A percentile compares a stretch with the other conserved stretches of the same genome.
These are phyloP conservation scores for Clarias magur DNA, from an alignment of 2,113 vertebrate genomes.

Conservation along the genomic window DNA sequence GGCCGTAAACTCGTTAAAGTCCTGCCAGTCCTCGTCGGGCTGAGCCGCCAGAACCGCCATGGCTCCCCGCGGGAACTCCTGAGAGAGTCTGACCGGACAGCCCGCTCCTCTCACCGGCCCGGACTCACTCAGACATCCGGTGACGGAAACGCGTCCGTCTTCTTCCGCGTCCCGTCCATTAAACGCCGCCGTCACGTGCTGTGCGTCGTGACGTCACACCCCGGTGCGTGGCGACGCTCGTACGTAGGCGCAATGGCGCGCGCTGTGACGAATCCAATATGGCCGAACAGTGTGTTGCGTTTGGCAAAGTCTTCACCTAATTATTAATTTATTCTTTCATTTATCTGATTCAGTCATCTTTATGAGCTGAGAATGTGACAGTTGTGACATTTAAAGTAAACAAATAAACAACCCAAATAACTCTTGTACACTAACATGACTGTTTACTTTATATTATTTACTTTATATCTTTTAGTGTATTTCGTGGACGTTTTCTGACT, in stretches of 20 bases:
- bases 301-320: not conserved
- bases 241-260: not conserved
- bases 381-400: not conserved
- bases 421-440: not conserved
- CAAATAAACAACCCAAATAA: not conserved
- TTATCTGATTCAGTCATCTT: not conserved
- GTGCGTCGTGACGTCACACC: conserved; percentile 7
- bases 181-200: not conserved
- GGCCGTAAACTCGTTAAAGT: conserved; percentile 94
- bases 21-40: conserved; percentile 95
- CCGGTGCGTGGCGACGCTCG: not conserved
- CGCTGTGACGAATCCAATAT: not conserved
- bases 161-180: conserved; percentile 1
- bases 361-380: not conserved
- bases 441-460: not conserved
- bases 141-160: not conserved
- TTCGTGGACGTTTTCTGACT: not conserved
- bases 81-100: not conserved
- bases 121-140: not conserved
- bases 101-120: not conserved
- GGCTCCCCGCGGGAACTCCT: conserved; percentile 54
- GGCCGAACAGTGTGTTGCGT: not conserved
- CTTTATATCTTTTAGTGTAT: not conserved
- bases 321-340: not conserved
- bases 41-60: conserved; percentile 88